These are phyloP conservation scores for Eupelmus urozonus DNA, from an alignment of 2,888 invertebrate species.

Conservation along the genomic window DNA sequence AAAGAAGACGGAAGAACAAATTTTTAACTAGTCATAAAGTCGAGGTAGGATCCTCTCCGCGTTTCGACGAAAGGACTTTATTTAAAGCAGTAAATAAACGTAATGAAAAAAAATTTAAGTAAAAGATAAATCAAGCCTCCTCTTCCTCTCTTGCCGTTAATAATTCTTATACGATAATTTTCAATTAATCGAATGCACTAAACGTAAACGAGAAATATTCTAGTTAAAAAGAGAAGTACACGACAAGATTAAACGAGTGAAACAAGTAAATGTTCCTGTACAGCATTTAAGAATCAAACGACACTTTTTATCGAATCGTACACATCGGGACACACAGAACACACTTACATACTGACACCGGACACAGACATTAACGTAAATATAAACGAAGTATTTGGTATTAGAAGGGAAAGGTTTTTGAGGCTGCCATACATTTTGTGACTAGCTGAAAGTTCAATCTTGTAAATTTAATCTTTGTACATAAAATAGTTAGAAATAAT, in stretches of 20 bases:
- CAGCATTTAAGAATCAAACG: slow-evolving; percentile 76
- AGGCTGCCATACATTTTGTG: slow-evolving; percentile 59
- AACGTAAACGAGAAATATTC: slow-evolving; percentile 67
- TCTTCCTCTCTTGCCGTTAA: slow-evolving; percentile 59
- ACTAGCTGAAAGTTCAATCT: slow-evolving; percentile 68
- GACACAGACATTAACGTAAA: slow-evolving; percentile 56
- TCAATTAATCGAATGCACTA: slow-evolving; percentile 66
- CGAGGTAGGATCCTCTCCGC: slow-evolving; percentile 68
- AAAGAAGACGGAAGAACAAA: slow-evolving; percentile 61
- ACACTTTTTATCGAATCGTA: slow-evolving; percentile 66
- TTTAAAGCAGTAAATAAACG: slow-evolving; percentile 35
- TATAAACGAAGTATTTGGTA: slow-evolving; percentile 65
- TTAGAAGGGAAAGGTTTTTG: slow-evolving; percentile 70
- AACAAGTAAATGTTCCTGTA: slow-evolving; percentile 76
- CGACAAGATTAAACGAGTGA: slow-evolving; percentile 63
- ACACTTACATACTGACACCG: slow-evolving; percentile 51
- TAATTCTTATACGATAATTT: slow-evolving; percentile 63
- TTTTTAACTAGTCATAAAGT: slow-evolving; percentile 74
- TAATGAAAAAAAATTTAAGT: background rate
- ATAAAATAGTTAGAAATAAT: slow-evolving; percentile 66
- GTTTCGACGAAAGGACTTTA: slow-evolving; percentile 61
- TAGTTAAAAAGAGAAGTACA: slow-evolving; percentile 59
- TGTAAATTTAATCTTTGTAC: slow-evolving; percentile 72
- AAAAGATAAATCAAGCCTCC: slow-evolving; percentile 46
- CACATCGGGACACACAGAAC: slow-evolving; percentile 47